Conservation (phyloP, 2,797 vertebrate species). For the Artibeus jamaicensis region DNA sequence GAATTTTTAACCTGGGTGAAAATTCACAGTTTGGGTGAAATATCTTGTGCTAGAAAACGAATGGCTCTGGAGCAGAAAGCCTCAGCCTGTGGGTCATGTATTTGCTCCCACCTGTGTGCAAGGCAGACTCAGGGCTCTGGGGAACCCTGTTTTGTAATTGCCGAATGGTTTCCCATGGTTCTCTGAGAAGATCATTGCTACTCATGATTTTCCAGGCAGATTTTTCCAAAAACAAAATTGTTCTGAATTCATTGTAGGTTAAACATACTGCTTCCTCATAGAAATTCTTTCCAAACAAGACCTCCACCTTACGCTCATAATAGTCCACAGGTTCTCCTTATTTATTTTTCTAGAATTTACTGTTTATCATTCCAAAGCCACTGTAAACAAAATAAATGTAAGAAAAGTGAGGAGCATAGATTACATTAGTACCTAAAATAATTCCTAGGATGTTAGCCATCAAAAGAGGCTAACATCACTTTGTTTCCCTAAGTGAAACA, state of each 20-base stretch:
- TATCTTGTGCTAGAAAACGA: neutral
- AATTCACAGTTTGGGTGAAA: neutral
- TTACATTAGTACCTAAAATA: neutral
- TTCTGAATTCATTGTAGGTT: neutral
- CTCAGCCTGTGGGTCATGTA: neutral
- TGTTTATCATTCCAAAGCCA: neutral
- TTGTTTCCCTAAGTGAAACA: neutral
- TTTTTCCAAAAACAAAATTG: constrained; percentile 6
- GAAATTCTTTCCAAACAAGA: neutral
- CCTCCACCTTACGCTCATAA: neutral
- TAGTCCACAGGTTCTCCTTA: neutral
- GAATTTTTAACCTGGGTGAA: neutral
- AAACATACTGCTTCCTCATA: constrained; percentile 4
- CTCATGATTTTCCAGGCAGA: neutral
- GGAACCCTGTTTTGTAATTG: neutral
- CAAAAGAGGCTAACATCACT: no score
- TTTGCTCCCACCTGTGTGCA: neutral
- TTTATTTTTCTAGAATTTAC: neutral
- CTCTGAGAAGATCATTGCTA: neutral
- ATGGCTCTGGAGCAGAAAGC: neutral
- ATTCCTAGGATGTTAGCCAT: neutral
- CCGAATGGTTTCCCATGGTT: neutral
- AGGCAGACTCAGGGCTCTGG: neutral
- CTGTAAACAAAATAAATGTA: neutral
- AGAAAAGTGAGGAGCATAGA: neutral